These are phyloP conservation scores for Natator depressus DNA, from an alignment of 2,113 vertebrate genomes.

Conservation along the genomic window DNA sequence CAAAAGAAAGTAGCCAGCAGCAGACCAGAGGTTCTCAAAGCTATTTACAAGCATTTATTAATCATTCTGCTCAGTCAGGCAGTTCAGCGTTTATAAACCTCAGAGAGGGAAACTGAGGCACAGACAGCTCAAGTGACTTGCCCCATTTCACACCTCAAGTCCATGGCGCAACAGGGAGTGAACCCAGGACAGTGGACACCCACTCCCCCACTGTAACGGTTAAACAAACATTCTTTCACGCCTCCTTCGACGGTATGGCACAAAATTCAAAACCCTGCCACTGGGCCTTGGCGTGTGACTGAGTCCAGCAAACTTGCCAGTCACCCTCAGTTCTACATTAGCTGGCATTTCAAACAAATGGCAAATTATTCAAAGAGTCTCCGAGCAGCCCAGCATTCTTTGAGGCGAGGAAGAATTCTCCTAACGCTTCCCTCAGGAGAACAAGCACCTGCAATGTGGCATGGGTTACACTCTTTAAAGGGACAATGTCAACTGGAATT, in stretches of 20 bases:
- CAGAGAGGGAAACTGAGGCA: neutral
- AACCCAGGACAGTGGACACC: neutral
- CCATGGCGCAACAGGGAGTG: neutral
- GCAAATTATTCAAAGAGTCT: neutral
- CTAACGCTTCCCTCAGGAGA: neutral
- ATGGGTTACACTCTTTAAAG: neutral
- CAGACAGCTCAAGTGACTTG: neutral
- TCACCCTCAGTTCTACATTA: neutral
- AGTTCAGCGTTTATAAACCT: neutral
- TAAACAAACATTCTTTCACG: neutral
- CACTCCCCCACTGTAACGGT: neutral
- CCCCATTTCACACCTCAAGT: neutral
- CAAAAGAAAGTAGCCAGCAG: neutral
- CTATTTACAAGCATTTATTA: neutral
- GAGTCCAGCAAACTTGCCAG: neutral
- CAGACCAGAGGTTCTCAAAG: neutral
- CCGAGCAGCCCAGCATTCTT: neutral
- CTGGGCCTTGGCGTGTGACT: neutral
- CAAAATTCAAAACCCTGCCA: neutral
- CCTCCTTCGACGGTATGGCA: neutral
- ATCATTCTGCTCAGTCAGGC: neutral
- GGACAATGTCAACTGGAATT: neutral
- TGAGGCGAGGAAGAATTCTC: neutral
- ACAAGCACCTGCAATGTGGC: neutral
- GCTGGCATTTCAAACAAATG: neutral